Conservation (phyloP, 2,888 invertebrate genomes). For the Luperina nickerlii region DNA sequence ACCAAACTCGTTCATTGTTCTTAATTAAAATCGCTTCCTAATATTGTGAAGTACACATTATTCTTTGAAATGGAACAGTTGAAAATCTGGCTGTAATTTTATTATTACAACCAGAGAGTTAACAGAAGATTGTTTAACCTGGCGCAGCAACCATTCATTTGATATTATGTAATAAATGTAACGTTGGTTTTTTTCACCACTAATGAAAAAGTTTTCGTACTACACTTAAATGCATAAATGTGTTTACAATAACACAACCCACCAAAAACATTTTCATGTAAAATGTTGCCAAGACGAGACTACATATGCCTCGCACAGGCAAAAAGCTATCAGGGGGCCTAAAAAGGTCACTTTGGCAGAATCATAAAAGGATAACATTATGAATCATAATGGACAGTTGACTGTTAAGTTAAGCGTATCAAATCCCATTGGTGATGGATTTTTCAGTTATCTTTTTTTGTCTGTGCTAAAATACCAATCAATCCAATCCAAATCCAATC, state of each 20-base stretch:
- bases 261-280: too few relatives aligned
- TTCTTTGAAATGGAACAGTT: conserved; percentile 34
- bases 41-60: conserved; percentile 34
- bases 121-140: conserved; percentile 13
- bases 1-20: conserved; percentile 46
- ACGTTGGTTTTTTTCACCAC: background rate
- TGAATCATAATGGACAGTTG: too few relatives aligned
- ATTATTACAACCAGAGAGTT: conserved; percentile 17
- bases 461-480: too few relatives aligned
- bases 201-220: background rate
- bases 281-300: too few relatives aligned
- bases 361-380: too few relatives aligned
- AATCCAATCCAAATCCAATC: too few relatives aligned
- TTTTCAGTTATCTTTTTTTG: too few relatives aligned
- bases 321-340: too few relatives aligned
- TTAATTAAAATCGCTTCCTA: conserved; percentile 35
- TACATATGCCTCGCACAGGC: too few relatives aligned
- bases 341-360: too few relatives aligned
- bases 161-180: background rate
- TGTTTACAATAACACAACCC: background rate
- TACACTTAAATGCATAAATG: background rate
- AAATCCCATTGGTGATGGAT: too few relatives aligned
- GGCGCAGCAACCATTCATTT: background rate
- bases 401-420: too few relatives aligned
- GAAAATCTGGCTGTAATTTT: background rate